phyloP scores from a whole-genome alignment of 2,797 vertebrate genomes.

The Argentina silus region DNA sequence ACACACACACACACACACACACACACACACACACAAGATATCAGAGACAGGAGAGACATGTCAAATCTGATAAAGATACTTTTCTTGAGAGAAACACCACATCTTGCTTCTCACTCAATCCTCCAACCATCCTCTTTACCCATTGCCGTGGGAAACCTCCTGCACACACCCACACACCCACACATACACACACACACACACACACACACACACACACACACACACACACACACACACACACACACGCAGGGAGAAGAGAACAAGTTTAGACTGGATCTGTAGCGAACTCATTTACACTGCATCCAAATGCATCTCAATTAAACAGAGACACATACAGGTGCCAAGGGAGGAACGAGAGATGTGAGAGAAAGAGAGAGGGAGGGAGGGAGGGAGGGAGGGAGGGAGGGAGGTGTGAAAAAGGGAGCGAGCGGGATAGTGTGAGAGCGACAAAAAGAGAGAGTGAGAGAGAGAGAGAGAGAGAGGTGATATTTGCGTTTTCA shows the following conservation, averaged over 20 bases:
- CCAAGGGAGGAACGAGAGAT: constrained; percentile 73
- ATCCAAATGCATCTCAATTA: constrained; percentile 81
- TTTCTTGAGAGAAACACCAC: too few species aligned
- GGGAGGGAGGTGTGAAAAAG: constrained; percentile 9
- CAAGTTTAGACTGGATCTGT: constrained; percentile 72
- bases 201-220: not conserved
- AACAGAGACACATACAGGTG: constrained; percentile 77
- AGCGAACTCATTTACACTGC: constrained; percentile 79
- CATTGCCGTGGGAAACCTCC: too few species aligned
- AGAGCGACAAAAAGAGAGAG: not conserved
- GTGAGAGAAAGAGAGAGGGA: constrained; percentile 68
- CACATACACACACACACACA: not conserved
- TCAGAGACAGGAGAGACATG: too few species aligned
- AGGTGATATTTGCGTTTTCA: constrained; percentile 54
- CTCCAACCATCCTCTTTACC: too few species aligned
- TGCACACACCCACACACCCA: not conserved
- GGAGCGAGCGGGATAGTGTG: constrained; percentile 16
- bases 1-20: constrained; percentile 17
- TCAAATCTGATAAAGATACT: too few species aligned
- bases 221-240: constrained; percentile 29
- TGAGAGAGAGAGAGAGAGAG: constrained; percentile 1
- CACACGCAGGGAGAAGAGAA: constrained; percentile 37
- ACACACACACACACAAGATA: not conserved
- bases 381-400: constrained; percentile 49
- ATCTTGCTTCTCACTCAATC: too few species aligned